Conservation (phyloP, 30 jellyfish, hydroid and myxozoan species). For the Aurelia aurita region DNA sequence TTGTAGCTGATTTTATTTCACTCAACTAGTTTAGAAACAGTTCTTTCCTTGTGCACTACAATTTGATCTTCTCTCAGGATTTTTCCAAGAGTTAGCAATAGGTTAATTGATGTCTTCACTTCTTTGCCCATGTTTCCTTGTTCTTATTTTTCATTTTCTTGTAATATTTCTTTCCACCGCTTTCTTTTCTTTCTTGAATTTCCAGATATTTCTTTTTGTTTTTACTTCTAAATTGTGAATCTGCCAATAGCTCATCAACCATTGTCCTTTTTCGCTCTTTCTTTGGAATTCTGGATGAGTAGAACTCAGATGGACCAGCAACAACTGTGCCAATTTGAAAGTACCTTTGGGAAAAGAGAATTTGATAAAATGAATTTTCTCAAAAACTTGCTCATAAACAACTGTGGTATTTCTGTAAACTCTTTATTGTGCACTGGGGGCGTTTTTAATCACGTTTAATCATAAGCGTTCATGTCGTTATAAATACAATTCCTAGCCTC, state of each 20-base stretch:
- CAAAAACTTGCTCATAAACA: neutral
- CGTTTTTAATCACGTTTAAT: no score
- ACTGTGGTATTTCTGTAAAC: no score
- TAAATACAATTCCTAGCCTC: no score
- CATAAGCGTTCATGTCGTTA: no score
- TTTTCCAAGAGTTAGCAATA: no score
- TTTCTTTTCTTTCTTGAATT: constrained; percentile 57
- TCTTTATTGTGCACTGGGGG: no score
- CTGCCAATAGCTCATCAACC: constrained; percentile 91
- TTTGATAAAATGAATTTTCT: neutral
- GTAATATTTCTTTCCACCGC: constrained; percentile 65
- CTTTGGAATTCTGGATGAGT: constrained; percentile 78
- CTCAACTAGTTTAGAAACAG: no score
- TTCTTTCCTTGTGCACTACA: no score
- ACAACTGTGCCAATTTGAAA: constrained; percentile 94
- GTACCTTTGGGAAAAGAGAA: constrained; percentile 56
- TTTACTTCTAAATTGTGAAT: constrained; percentile 86
- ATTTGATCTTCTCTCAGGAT: no score
- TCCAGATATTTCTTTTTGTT: constrained; percentile 78
- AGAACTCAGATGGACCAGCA: constrained; percentile 90
- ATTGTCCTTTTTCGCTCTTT: constrained; percentile 81
- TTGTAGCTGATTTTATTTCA: no score
- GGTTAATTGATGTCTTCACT: neutral
- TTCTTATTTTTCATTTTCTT: constrained; percentile 56
- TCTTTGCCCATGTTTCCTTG: constrained; percentile 47